These are phyloP conservation scores for Drosophila anceps DNA, from an alignment of 2,888 invertebrate species.

Conservation along the genomic window DNA sequence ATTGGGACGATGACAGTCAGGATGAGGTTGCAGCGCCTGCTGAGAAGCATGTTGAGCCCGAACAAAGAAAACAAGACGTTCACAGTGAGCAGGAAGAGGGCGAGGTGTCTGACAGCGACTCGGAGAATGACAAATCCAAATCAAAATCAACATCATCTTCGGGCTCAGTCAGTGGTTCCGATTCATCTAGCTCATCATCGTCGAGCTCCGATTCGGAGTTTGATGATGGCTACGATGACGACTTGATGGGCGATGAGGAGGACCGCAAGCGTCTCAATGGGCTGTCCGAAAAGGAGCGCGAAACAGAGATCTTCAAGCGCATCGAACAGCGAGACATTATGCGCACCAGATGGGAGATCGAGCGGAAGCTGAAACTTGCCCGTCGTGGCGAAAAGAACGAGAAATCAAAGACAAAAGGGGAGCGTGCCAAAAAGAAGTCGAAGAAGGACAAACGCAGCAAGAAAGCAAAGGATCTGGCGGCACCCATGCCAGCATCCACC, in stretches of 20 bases:
- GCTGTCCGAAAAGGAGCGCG: constrained; percentile 98
- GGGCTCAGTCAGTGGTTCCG: constrained; percentile 56
- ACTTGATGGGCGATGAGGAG: constrained; percentile 98
- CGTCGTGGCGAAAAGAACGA: constrained; percentile 90
- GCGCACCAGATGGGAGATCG: constrained; percentile 98
- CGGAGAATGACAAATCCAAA: constrained; percentile 85
- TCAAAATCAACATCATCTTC: constrained; percentile 54
- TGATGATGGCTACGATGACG: constrained; percentile 98
- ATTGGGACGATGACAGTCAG: constrained; percentile 83
- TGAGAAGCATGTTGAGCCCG: constrained; percentile 58
- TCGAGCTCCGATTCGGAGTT: constrained; percentile 93
- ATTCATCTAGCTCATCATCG: constrained; percentile 80
- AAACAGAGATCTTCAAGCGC: constrained; percentile 98
- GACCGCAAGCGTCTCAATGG: constrained; percentile 95
- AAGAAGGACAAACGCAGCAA: constrained; percentile 66
- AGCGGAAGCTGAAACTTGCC: constrained; percentile 95
- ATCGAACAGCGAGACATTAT: constrained; percentile 97
- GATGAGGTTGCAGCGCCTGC: constrained; percentile 73
- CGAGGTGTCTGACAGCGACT: constrained; percentile 91
- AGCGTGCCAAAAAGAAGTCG: constrained; percentile 87
- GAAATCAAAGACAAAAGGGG: constrained; percentile 84
- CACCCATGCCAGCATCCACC: constrained; percentile 29
- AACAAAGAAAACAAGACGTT: constrained; percentile 69
- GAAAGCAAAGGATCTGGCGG: constrained; percentile 41
- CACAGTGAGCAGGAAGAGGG: constrained; percentile 92